phyloP scores from a whole-genome alignment of 2,113 vertebrate species.

The Alces alces region DNA sequence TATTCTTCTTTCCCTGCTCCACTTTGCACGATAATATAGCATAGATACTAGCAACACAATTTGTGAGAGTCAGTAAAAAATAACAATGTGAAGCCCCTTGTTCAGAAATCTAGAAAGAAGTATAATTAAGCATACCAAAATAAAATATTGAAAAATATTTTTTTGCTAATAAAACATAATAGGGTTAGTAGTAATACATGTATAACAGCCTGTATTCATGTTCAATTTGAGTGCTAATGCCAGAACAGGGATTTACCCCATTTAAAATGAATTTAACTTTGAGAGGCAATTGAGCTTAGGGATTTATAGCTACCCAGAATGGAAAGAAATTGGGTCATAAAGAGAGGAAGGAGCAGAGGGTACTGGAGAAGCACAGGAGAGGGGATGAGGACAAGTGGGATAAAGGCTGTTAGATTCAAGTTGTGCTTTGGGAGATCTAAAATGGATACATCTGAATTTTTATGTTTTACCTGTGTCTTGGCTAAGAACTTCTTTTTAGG shows the following conservation, averaged over 20 bases:
- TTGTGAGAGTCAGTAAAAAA: not conserved
- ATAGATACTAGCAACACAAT: not conserved
- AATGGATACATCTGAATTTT: not conserved
- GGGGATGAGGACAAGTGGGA: not conserved
- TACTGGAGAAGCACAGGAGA: not conserved
- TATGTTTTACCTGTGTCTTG: not conserved
- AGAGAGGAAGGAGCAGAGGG: not conserved
- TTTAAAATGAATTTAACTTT: not conserved
- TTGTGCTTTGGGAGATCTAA: not conserved
- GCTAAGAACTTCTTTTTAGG: not conserved
- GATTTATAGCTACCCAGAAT: not conserved
- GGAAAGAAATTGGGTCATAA: not conserved
- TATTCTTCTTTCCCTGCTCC: not conserved
- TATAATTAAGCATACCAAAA: not conserved
- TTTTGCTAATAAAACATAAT: not conserved
- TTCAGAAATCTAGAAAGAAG: not conserved
- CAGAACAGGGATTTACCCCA: not conserved
- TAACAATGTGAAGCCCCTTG: not conserved
- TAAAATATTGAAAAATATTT: not conserved
- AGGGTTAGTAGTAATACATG: not conserved
- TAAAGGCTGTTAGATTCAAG: not conserved
- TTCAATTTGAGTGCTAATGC: not conserved
- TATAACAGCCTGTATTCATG: not conserved
- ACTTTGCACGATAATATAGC: not conserved
- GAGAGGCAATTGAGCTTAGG: not conserved